These are phyloP conservation scores for Campaea margaritaria DNA, from an alignment of 2,888 invertebrate species.

Conservation along the genomic window DNA sequence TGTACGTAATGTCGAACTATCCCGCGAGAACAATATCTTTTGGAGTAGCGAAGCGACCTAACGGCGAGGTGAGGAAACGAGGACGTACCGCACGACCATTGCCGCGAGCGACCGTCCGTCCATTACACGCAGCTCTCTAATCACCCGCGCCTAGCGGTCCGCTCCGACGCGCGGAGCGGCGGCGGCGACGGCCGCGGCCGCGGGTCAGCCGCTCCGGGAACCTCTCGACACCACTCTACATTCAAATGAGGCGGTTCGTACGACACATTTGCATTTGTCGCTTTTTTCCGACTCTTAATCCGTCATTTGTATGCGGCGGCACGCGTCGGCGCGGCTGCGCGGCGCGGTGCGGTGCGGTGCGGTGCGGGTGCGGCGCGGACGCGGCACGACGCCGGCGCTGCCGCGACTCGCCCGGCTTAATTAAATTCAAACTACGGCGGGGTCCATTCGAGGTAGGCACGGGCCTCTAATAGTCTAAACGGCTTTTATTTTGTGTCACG, in stretches of 20 bases:
- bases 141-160: not conserved
- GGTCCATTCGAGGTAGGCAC: conserved; percentile 18
- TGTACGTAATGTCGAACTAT: too few relatives aligned
- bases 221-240: conserved; percentile 21
- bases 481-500: conserved; percentile 27
- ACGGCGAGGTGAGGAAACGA: not conserved
- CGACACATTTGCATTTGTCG: conserved; percentile 45
- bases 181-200: not conserved
- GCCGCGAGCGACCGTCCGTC: not conserved
- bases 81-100: not conserved
- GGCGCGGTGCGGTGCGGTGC: conserved; percentile 15
- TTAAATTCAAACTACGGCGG: conserved; percentile 43
- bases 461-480: conserved; percentile 24
- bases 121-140: not conserved
- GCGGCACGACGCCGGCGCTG: conserved; percentile 14
- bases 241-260: conserved; percentile 37
- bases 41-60: not conserved
- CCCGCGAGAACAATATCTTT: too few relatives aligned
- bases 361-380: conserved; percentile 13
- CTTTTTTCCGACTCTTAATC: conserved; percentile 48
- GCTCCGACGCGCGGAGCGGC: not conserved
- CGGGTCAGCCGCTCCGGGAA: not conserved
- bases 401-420: conserved; percentile 31
- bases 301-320: conserved; percentile 51
- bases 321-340: conserved; percentile 30